These are phyloP conservation scores for Herminia tarsipennalis DNA, from an alignment of 2,888 invertebrate species.

Conservation along the genomic window DNA sequence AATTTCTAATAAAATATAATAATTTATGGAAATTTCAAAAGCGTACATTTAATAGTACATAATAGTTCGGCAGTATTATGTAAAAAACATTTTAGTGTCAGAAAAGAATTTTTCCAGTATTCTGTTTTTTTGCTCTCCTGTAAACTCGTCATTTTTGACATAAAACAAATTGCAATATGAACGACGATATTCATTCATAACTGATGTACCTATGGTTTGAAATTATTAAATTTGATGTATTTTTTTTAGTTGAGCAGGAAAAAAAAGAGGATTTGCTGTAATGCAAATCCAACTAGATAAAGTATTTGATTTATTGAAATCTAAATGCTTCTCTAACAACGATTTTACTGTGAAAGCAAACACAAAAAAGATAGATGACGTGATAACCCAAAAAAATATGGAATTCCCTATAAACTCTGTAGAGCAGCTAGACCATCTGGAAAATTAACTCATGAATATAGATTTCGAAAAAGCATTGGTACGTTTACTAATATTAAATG, in stretches of 20 bases:
- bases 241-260: constrained; percentile 5
- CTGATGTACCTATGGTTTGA: no score
- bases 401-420: constrained; percentile 2
- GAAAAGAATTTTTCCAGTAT: no score
- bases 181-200: no score
- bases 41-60: no score
- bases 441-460: neutral
- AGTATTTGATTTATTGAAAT: constrained; percentile 4
- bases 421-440: neutral
- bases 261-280: neutral
- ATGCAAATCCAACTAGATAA: constrained; percentile 3
- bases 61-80: no score
- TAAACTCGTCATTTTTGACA: no score
- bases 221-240: neutral
- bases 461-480: constrained; percentile 4
- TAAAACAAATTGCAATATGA: no score
- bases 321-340: neutral
- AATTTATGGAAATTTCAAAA: no score
- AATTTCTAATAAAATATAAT: no score
- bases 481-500: constrained; percentile 1
- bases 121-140: no score
- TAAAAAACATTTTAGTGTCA: no score
- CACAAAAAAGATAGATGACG: constrained; percentile 1
- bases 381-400: constrained; percentile 1
- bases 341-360: neutral